Base-by-base conservation (phyloP, 1,140 invertebrate genomes). In the Chelonus insularis region DNA sequence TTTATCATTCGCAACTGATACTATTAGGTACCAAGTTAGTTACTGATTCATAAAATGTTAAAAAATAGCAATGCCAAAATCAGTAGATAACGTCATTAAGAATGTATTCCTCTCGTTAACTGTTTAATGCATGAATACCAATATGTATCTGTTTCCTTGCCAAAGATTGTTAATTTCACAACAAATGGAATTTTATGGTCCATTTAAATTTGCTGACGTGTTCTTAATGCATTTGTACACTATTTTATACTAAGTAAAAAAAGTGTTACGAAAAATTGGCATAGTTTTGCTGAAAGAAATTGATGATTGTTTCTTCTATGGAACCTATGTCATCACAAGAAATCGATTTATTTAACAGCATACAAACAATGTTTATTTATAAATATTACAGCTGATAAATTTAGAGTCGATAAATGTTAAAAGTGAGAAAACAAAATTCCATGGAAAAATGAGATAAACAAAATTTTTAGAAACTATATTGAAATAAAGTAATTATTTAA, bases 161-260 rank as follows among this genome's bases (percentile, higher is more conserved):
- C 57, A 60, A 60, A 60, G 20, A 32, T 37, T 48, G 57, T 52
- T 60, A 60, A 60, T 52, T 47, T 51, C 57, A 60, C 48, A 12
- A 60, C 47, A 51, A 52, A 51, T 60, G 23, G 20, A 18, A 34
- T 34, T 51, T 52, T 50, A 32, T 41, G 29, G 37, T 16, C 36
- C 47, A 52, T 8, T 16, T 11, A 50, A 32, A 50, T 20, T 12
- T 39, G 57, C 47, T 51, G 47, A 50, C 34, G 45, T 60, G 5
- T 5, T 12, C n/a, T 12, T 39, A 5, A 14, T n/a, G 9, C 14
- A 14, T 39, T 39, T 11, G 20, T 21, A 20, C 7, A 45, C 4
- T 20, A 16, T 7, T 20, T n/a, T n/a, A n/a, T n/a, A n/a, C n/a
- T n/a, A n/a, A 45, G 14, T 3, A 18, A 45, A 45, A 7, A 20